These are phyloP conservation scores for Sympetrum striolatum DNA, from an alignment of 2,888 invertebrate species.

Conservation along the genomic window DNA sequence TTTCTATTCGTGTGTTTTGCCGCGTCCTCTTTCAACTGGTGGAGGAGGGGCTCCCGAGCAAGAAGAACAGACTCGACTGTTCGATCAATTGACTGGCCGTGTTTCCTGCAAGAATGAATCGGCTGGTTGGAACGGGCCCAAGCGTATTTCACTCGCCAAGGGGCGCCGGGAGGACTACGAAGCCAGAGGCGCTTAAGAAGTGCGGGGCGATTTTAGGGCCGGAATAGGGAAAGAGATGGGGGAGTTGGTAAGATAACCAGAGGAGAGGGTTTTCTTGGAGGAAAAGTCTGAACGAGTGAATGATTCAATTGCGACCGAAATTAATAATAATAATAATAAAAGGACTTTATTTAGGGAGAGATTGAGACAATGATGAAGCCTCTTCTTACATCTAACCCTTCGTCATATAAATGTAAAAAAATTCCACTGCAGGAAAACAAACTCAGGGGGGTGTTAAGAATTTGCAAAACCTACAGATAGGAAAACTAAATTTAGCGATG, in stretches of 20 bases:
- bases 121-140: constrained; percentile 7
- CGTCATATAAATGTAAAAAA: no score
- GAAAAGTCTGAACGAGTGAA: background rate
- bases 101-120: constrained; percentile 11
- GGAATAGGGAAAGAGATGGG: background rate
- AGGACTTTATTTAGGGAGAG: no score
- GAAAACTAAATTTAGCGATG: no score
- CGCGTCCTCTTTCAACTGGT: background rate
- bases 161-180: background rate
- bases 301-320: no score
- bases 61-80: background rate
- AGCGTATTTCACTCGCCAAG: constrained; percentile 13
- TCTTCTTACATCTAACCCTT: no score
- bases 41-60: background rate
- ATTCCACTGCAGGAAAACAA: no score
- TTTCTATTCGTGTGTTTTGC: background rate
- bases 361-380: no score
- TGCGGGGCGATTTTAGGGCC: background rate
- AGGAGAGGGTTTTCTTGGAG: background rate
- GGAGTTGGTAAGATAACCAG: background rate
- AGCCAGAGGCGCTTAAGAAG: constrained; percentile 5
- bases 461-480: no score
- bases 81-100: constrained; percentile 5
- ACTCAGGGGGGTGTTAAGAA: no score
- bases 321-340: no score